phyloP scores from a whole-genome alignment of 2,797 vertebrate species.

The Coendou prehensilis region DNA sequence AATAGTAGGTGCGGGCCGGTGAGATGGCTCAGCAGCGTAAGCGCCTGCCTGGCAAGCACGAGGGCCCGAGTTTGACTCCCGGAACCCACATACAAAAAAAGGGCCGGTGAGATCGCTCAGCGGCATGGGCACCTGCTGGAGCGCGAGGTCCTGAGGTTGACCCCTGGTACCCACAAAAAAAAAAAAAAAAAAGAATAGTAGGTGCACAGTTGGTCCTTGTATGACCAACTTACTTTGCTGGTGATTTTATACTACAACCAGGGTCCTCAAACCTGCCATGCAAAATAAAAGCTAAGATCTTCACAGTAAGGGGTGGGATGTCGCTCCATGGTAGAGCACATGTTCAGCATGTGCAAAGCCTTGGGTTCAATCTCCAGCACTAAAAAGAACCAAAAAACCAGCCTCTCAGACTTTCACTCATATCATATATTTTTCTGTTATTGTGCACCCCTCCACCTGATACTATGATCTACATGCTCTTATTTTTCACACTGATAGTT shows the following conservation, averaged over 20 bases:
- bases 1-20: neutral
- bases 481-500: neutral
- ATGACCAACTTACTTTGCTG: neutral
- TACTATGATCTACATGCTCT: neutral
- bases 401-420: neutral
- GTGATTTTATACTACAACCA: neutral
- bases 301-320: neutral
- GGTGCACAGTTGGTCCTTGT: neutral
- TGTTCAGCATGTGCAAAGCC: neutral
- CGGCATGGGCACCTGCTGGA: too few species aligned
- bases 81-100: too few species aligned
- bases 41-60: too few species aligned
- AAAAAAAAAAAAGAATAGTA: neutral
- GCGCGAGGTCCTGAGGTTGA: too few species aligned
- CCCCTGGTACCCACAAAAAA: too few species aligned
- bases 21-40: too few species aligned
- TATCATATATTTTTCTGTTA: neutral
- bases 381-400: neutral
- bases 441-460: neutral
- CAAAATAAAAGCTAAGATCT: slow-evolving; percentile 20
- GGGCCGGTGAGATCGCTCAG: too few species aligned
- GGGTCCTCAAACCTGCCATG: neutral
- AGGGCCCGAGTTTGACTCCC: too few species aligned
- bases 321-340: neutral
- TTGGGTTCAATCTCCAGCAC: neutral